Conservation (phyloP, 1,140 invertebrate genomes). For the Ceratosolen fusciceps region DNA sequence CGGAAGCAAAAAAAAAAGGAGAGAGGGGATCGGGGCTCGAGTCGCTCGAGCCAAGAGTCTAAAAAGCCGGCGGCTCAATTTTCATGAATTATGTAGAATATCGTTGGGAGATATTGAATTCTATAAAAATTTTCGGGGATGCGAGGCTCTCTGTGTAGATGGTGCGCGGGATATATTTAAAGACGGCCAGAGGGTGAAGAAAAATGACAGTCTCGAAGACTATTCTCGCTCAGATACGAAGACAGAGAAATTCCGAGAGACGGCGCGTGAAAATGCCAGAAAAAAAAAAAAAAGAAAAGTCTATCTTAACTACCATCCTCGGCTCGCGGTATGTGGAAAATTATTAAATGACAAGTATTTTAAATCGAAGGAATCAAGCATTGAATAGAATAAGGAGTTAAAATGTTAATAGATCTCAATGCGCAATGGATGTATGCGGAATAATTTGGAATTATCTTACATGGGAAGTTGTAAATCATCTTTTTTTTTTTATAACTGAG, state of each 20-base stretch:
- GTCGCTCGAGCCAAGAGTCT: conserved; percentile 15
- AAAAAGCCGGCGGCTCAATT: conserved; percentile 64
- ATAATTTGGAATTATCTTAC: no score
- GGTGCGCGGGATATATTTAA: neutral
- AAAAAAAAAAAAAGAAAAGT: no score
- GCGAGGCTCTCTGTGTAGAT: conserved; percentile 48
- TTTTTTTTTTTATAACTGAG: no score
- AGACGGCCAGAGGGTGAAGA: conserved; percentile 35
- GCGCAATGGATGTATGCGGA: no score
- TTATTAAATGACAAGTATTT: no score
- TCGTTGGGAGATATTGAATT: conserved; percentile 67
- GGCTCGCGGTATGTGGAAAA: no score
- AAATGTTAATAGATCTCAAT: no score
- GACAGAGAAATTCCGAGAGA: conserved; percentile 9
- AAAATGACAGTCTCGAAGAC: conserved; percentile 32
- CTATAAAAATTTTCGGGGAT: conserved; percentile 62
- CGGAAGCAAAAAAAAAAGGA: conserved; percentile 34
- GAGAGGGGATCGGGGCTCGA: neutral
- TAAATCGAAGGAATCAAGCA: no score
- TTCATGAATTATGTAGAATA: conserved; percentile 70
- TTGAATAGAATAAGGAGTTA: no score
- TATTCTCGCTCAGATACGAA: neutral
- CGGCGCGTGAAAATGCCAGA: neutral
- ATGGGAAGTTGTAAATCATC: no score
- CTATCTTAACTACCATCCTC: no score